These are phyloP conservation scores for Cyanoliseus patagonus DNA, from an alignment of 2,113 vertebrate species.

Conservation along the genomic window DNA sequence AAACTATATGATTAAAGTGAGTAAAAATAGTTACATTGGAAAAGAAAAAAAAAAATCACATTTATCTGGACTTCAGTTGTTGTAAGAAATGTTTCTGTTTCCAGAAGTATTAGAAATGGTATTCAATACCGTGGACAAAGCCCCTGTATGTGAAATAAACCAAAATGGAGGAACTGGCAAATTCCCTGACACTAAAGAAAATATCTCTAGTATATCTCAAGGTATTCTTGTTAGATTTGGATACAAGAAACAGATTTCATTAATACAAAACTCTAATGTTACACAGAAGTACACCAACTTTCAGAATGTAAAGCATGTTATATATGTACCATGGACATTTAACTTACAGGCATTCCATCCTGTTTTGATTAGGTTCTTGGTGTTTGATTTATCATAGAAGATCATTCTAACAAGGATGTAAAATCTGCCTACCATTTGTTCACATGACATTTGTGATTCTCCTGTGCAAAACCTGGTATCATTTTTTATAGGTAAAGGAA, in stretches of 20 bases:
- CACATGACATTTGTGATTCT: background rate
- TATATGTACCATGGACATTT: background rate
- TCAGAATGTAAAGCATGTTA: background rate
- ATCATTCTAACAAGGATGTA: background rate
- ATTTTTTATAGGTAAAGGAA: constrained; percentile 31
- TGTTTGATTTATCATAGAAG: background rate
- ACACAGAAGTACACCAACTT: background rate
- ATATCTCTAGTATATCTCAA: background rate
- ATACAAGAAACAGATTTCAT: background rate
- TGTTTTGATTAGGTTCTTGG: background rate
- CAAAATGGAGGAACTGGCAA: background rate
- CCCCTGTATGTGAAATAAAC: background rate
- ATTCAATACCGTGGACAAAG: background rate
- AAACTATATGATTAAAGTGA: background rate
- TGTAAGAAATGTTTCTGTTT: background rate
- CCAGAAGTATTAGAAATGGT: background rate
- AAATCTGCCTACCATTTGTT: background rate
- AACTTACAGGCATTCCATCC: background rate
- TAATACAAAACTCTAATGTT: background rate
- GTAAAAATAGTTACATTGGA: background rate
- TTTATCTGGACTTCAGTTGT: background rate
- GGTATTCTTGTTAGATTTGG: background rate
- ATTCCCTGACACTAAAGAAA: background rate
- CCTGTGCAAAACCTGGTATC: background rate
- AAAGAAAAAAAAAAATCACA: background rate